Conservation (phyloP, 2,113 vertebrate genomes). For the Pangasianodon hypophthalmus region DNA sequence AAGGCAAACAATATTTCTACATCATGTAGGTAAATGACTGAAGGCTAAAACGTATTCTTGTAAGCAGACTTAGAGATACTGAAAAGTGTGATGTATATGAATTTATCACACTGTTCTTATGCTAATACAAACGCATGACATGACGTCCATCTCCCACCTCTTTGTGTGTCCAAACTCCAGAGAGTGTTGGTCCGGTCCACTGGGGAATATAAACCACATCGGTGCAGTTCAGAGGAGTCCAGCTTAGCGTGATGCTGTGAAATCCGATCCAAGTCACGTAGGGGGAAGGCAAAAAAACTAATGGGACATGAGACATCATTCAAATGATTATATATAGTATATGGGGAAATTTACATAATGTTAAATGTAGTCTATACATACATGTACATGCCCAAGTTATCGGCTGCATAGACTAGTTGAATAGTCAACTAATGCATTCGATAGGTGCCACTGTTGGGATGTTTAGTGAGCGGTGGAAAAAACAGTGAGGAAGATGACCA, state of each 20-base stretch:
- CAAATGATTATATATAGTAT: not conserved
- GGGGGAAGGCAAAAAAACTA: slow-evolving; percentile 64
- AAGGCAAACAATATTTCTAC: slow-evolving; percentile 1
- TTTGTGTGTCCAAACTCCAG: slow-evolving; percentile 73
- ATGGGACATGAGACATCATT: not conserved
- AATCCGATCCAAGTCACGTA: slow-evolving; percentile 71
- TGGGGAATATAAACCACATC: slow-evolving; percentile 73
- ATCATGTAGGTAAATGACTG: not conserved
- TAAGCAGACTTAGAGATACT: not conserved
- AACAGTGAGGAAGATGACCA: not conserved
- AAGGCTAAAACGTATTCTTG: not conserved
- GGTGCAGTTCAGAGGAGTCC: slow-evolving; percentile 72
- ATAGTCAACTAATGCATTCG: not conserved
- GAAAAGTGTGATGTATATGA: not conserved
- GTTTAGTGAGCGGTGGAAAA: not conserved
- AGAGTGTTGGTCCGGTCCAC: slow-evolving; percentile 71
- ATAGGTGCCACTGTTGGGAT: not conserved
- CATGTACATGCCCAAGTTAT: too few species aligned
- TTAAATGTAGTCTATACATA: too few species aligned
- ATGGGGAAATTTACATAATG: too few species aligned
- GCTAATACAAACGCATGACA: not conserved
- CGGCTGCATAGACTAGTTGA: too few species aligned
- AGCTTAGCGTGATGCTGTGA: slow-evolving; percentile 67
- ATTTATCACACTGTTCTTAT: not conserved
- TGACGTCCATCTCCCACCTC: slow-evolving; percentile 55